A percentile compares a stretch with the other conserved stretches of the same genome.
These are phyloP conservation scores for Limnothrissa miodon DNA, from an alignment of 2,113 vertebrate genomes.

Conservation along the genomic window DNA sequence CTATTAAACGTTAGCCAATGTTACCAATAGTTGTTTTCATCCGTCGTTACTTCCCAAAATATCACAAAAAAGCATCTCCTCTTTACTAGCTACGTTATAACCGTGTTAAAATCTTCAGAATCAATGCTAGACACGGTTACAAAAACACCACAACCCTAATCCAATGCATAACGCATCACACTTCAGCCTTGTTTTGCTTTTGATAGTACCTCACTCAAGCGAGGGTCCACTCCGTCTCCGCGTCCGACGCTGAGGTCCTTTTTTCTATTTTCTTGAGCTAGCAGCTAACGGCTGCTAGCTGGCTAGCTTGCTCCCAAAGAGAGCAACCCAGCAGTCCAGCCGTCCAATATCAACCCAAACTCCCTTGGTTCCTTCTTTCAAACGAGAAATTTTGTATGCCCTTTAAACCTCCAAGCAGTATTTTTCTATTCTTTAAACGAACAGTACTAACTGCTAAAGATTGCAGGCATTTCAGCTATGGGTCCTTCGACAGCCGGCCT, in stretches of 20 bases:
- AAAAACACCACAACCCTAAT: not conserved
- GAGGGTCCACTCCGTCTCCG: constrained; percentile 46
- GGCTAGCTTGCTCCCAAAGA: constrained; percentile 63
- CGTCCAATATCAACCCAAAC: constrained; percentile 31
- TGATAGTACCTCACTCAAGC: constrained; percentile 41
- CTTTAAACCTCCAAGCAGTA: constrained; percentile 26
- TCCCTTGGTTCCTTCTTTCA: constrained; percentile 33
- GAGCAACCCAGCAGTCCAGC: constrained; percentile 55
- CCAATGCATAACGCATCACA: not conserved
- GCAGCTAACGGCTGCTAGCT: constrained; percentile 59
- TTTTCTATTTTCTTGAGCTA: constrained; percentile 56
- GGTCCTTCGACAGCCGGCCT: constrained; percentile 72
- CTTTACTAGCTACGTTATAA: not conserved
- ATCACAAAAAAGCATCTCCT: not conserved
- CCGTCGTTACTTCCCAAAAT: constrained; percentile 8
- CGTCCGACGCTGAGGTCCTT: constrained; percentile 52
- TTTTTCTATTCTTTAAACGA: constrained; percentile 37
- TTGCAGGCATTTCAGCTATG: constrained; percentile 66
- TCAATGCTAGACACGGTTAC: not conserved
- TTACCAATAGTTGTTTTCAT: constrained; percentile 10
- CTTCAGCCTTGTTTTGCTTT: constrained; percentile 22
- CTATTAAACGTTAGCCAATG: not conserved
- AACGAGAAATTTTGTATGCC: constrained; percentile 32
- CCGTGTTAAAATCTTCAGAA: not conserved
- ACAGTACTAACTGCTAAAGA: constrained; percentile 44